phyloP scores from a whole-genome alignment of 2,113 vertebrate species.

The Oostethus manadensis region DNA sequence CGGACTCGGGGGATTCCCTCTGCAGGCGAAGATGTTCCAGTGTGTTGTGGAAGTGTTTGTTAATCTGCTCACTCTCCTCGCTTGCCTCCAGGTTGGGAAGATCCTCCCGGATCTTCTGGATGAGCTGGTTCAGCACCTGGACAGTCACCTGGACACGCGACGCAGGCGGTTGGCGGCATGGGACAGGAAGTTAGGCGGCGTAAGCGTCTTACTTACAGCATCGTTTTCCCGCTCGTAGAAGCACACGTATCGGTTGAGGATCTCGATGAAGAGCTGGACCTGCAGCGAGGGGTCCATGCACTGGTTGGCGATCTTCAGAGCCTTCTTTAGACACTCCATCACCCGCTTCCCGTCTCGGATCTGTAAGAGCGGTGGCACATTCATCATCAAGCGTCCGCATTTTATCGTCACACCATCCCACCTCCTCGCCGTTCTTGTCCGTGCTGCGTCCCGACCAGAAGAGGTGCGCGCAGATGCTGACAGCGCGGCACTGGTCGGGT shows the following conservation, averaged over 20 bases:
- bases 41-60: slow-evolving; percentile 99
- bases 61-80: slow-evolving; percentile 98
- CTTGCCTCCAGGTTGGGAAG: slow-evolving; percentile 94
- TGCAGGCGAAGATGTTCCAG: slow-evolving; percentile 95
- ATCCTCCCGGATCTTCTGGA: slow-evolving; percentile 98
- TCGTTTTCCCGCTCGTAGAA: slow-evolving; percentile 99
- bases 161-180: not conserved
- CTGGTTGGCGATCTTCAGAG: slow-evolving; percentile 97
- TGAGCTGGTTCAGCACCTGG: slow-evolving; percentile 96
- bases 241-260: slow-evolving; percentile 98
- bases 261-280: slow-evolving; percentile 98
- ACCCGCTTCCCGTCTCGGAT: slow-evolving; percentile 95
- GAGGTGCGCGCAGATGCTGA: slow-evolving; percentile 94
- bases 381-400: too few relatives aligned
- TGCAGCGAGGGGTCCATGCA: slow-evolving; percentile 98
- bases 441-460: slow-evolving; percentile 97
- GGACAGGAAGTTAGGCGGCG: not conserved
- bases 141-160: slow-evolving; percentile 81
- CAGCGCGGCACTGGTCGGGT: slow-evolving; percentile 93
- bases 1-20: slow-evolving; percentile 89
- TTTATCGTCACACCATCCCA: slow-evolving; percentile 37
- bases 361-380: slow-evolving; percentile 52
- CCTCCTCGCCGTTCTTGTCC: slow-evolving; percentile 93
- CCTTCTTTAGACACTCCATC: slow-evolving; percentile 98
- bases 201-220: slow-evolving; percentile 69